phyloP scores from a whole-genome alignment of 2,888 invertebrate genomes.

The Mesorhabditis sp. region DNA sequence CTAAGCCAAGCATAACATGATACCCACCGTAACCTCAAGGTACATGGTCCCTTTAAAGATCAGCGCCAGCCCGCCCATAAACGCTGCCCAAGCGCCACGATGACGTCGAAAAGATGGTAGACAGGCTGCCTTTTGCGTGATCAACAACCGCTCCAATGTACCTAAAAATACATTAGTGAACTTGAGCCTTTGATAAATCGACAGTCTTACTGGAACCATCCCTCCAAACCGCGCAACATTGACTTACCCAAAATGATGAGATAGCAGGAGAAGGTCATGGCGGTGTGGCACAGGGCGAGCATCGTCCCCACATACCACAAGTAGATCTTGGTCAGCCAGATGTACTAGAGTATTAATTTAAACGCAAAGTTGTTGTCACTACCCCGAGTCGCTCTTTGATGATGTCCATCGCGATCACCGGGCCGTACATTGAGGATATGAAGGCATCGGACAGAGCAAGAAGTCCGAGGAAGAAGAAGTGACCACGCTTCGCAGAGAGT shows the following conservation, averaged over 20 bases:
- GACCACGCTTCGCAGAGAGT: slow-evolving; percentile 40
- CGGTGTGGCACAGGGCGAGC: slow-evolving; percentile 46
- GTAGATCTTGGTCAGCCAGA: slow-evolving; percentile 47
- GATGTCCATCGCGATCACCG: slow-evolving; percentile 56
- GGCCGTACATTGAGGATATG: slow-evolving; percentile 53
- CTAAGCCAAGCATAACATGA: too few relatives aligned
- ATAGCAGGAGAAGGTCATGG: slow-evolving; percentile 53
- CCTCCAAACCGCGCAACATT: too few relatives aligned
- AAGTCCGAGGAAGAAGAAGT: slow-evolving; percentile 55
- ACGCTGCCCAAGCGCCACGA: slow-evolving; percentile 36
- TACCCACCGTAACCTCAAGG: slow-evolving; percentile 43
- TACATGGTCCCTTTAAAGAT: slow-evolving; percentile 45
- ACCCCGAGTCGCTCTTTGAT: slow-evolving; percentile 40
- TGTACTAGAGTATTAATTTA: slow-evolving; percentile 21
- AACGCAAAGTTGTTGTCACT: background rate
- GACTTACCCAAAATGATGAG: slow-evolving; percentile 44
- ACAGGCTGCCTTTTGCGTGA: slow-evolving; percentile 30
- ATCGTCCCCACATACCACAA: slow-evolving; percentile 49
- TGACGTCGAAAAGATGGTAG: slow-evolving; percentile 29
- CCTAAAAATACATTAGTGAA: slow-evolving; percentile 6
- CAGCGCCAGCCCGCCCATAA: slow-evolving; percentile 37
- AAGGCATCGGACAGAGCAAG: slow-evolving; percentile 53
- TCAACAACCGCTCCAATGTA: slow-evolving; percentile 47
- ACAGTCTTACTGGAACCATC: too few relatives aligned
- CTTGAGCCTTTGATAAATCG: too few relatives aligned